Evolutionary conservation across 2,113 vertebrate genomes (phyloP).

Genomic region (Mohoua ochrocephala): DNA sequence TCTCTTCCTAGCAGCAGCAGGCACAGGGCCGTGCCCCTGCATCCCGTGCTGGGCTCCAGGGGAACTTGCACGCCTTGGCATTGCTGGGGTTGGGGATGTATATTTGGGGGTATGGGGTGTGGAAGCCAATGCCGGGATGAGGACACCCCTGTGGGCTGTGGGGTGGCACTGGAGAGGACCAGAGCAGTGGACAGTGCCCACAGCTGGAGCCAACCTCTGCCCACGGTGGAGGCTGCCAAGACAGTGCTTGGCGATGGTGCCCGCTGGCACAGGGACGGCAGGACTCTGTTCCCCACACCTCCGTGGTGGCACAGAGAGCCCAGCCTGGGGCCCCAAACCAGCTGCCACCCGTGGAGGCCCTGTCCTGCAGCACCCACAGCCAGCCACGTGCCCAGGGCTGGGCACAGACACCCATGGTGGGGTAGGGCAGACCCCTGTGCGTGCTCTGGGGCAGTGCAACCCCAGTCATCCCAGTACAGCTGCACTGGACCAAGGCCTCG

Average conservation of each 20-base stretch:
- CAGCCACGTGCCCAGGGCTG: accelerated
- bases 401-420: accelerated
- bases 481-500: not conserved
- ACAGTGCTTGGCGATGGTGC: not conserved
- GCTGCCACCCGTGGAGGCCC: not conserved
- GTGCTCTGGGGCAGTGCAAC: accelerated
- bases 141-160: not conserved
- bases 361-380: not conserved
- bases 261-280: not conserved
- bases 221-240: accelerated
- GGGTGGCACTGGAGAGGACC: not conserved
- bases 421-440: accelerated
- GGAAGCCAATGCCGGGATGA: not conserved
- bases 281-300: not conserved
- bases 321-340: not conserved
- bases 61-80: not conserved
- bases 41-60: accelerated
- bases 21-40: not conserved
- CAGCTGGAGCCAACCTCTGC: not conserved
- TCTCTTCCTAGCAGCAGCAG: not conserved
- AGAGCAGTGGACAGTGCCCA: not conserved
- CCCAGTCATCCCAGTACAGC: not conserved
- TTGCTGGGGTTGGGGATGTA: not conserved
- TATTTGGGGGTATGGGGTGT: accelerated
- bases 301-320: not conserved